These are phyloP conservation scores for Glaucomys volans DNA, from an alignment of 2,113 vertebrate species.

Conservation along the genomic window DNA sequence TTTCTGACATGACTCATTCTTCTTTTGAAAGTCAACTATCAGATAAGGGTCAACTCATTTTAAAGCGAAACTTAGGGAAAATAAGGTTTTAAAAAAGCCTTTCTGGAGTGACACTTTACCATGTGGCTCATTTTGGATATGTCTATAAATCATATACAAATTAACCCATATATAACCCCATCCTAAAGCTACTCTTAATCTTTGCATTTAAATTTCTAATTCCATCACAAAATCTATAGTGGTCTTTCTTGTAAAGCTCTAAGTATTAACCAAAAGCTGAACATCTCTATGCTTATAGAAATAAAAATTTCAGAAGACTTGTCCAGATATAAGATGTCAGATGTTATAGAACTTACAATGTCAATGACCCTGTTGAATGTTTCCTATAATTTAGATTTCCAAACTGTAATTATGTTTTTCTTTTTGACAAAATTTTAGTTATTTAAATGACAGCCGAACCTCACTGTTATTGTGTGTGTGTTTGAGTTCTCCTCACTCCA, in stretches of 20 bases:
- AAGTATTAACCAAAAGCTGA: background rate
- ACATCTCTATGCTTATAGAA: background rate
- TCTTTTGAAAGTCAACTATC: slow-evolving; percentile 62
- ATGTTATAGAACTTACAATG: background rate
- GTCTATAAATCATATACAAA: background rate
- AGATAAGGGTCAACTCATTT: slow-evolving; percentile 40
- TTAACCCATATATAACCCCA: no score
- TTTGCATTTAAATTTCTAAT: background rate
- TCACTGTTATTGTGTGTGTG: background rate
- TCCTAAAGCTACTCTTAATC: background rate
- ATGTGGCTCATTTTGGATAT: background rate
- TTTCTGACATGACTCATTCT: slow-evolving; percentile 78
- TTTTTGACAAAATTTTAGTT: slow-evolving; percentile 14
- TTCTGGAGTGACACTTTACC: background rate
- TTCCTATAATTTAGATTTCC: background rate
- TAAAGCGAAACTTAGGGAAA: slow-evolving; percentile 44
- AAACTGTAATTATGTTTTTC: background rate
- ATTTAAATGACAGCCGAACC: background rate
- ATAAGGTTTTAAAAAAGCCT: background rate
- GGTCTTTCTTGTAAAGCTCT: background rate
- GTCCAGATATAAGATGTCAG: background rate
- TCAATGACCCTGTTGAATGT: background rate
- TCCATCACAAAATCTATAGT: background rate
- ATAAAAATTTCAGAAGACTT: background rate
- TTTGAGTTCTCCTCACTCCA: background rate